Evolutionary conservation across 2,888 invertebrate genomes (phyloP).

Genomic region (Lydus trimaculatus): DNA sequence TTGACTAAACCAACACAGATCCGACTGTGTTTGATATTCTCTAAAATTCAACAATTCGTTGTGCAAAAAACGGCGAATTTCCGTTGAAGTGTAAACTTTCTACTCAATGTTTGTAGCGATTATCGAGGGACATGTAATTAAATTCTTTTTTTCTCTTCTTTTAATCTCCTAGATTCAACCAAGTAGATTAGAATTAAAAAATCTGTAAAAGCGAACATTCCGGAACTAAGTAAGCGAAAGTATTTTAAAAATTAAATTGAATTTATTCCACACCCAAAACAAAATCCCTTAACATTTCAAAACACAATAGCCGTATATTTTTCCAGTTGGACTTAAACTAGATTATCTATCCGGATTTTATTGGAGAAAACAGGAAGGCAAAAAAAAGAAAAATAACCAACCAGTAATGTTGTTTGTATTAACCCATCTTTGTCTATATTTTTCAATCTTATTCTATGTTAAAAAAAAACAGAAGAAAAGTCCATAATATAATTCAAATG

Average conservation of each 20-base stretch:
- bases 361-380: background rate
- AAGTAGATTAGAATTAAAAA: background rate
- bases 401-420: slow-evolving; percentile 3
- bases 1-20: too few species aligned
- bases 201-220: background rate
- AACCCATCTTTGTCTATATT: background rate
- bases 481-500: background rate
- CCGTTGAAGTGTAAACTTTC: too few species aligned
- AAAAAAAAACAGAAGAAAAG: background rate
- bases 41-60: too few species aligned
- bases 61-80: too few species aligned
- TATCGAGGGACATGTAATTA: background rate
- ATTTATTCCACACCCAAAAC: background rate
- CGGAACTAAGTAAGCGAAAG: background rate
- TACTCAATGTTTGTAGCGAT: background rate
- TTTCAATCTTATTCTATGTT: background rate
- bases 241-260: background rate
- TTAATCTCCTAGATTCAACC: background rate
- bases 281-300: background rate
- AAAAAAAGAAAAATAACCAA: background rate
- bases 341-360: background rate
- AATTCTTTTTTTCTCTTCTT: too few species aligned
- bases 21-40: too few species aligned
- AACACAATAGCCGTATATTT: background rate
- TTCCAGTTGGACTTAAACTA: background rate